Conservation (phyloP, 2,113 vertebrate genomes). For the Stigmatopora argus region DNA sequence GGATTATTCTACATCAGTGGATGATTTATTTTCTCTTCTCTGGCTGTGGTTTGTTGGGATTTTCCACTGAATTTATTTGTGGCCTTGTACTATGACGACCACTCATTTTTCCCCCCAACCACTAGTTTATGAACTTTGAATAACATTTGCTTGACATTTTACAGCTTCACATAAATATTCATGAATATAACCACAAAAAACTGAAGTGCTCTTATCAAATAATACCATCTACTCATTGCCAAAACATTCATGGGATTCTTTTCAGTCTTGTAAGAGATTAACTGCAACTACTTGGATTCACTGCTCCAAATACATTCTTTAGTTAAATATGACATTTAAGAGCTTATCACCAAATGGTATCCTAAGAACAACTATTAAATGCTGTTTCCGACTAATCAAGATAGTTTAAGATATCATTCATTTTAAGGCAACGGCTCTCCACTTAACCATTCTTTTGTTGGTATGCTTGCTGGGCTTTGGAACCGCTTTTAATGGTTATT, state of each 20-base stretch:
- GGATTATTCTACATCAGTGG: neutral
- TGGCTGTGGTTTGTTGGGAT: neutral
- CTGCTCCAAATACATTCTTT: neutral
- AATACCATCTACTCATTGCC: neutral
- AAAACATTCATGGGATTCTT: neutral
- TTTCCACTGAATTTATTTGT: neutral
- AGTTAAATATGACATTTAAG: neutral
- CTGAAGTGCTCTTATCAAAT: neutral
- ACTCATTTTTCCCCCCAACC: neutral
- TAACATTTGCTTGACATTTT: neutral
- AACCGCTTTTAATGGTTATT: constrained; percentile 80
- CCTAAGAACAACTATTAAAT: neutral
- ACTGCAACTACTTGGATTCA: neutral
- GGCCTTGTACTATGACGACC: neutral
- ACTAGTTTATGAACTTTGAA: neutral
- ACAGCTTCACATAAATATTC: neutral
- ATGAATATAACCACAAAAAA: neutral
- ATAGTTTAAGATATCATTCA: constrained; percentile 13
- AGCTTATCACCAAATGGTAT: neutral
- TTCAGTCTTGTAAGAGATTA: neutral
- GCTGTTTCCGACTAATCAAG: constrained; percentile 10
- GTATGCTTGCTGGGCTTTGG: constrained; percentile 34
- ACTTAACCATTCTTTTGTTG: constrained; percentile 42
- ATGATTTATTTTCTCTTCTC: neutral
- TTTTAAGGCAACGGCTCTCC: constrained; percentile 29